phyloP scores from a whole-genome alignment of 2,797 vertebrate genomes.

The Synanceia verrucosa region DNA sequence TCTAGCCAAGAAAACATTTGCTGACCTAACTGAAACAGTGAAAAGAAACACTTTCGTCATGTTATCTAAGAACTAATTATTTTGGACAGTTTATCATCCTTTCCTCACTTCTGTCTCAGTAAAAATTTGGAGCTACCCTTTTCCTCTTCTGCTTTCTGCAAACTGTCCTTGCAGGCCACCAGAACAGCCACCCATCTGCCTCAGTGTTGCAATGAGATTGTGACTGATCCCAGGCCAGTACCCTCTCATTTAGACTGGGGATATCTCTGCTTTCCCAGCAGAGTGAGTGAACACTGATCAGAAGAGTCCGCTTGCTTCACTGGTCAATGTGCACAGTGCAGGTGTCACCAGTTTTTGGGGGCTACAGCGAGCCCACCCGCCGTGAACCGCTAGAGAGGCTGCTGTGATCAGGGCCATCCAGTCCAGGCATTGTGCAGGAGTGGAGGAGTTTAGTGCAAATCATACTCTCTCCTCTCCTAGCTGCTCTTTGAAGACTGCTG shows the following conservation, averaged over 20 bases:
- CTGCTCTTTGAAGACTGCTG: constrained; percentile 67
- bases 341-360: constrained; percentile 43
- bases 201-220: constrained; percentile 12
- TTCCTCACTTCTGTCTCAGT: background rate
- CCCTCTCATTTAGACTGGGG: background rate
- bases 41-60: background rate
- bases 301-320: constrained; percentile 40
- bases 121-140: background rate
- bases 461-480: constrained; percentile 31
- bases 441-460: constrained; percentile 30
- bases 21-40: constrained; percentile 7
- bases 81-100: background rate
- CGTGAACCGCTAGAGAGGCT: constrained; percentile 30
- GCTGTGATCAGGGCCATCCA: constrained; percentile 43
- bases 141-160: constrained; percentile 5
- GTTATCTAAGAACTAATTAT: background rate
- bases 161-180: constrained; percentile 27
- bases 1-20: background rate
- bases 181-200: constrained; percentile 51
- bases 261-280: constrained; percentile 33
- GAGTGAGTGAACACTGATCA: constrained; percentile 46
- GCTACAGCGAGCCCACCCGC: constrained; percentile 35
- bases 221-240: constrained; percentile 51
- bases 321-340: constrained; percentile 37
- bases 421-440: constrained; percentile 30